Evolutionary conservation across 2,797 vertebrate species (phyloP), one percentile per base, ranked within the genome.

Genomic region (Phoebastria nigripes): DNA sequence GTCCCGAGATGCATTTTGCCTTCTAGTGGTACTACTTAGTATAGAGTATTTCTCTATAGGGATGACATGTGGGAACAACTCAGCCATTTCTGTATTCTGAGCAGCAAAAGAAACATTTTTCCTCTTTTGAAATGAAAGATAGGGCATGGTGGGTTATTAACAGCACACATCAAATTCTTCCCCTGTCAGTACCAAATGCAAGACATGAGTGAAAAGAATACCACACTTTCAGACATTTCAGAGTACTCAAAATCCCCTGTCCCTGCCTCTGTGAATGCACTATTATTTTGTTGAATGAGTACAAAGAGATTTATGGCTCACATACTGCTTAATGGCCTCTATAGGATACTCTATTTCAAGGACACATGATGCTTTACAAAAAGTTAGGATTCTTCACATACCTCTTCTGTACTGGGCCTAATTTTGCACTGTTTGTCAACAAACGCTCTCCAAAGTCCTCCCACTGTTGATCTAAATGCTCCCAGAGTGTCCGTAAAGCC

Each of bases 401-500:
- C 29, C 52, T 92, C 44, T 74, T 62, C 79, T 70, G 19, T 46
- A 51, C 28, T 24, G 49, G 71, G 72, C 42, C 46, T 86, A 61
- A 78, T 94, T 96, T 91, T 88, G 72, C 20, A 17, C 39, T 91
- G 35, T 94, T 96, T 96, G 87, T 93, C 89, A 86, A 94, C 84
- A 96, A 28, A n/a, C 0, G 0, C 63, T 78, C 82, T 95, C 89
- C 87, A 80, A 67, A 69, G 69, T 91, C 65, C 35, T 92, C 87
- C 89, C 67, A 71, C 37, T 73, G 66, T 59, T 82, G 77, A 66
- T 77, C 31, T 92, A 80, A 93, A 87, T 44, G 63, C 33, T 93
- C 81, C 67, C 92, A 91, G 52, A 49, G 33, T 49, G n/a, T 71
- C 56, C 0, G 0, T 85, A 94, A 91, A 92, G 66, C 78, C 87